Base-by-base conservation (phyloP, 1,140 invertebrate genomes). In the Arion vulgaris region DNA sequence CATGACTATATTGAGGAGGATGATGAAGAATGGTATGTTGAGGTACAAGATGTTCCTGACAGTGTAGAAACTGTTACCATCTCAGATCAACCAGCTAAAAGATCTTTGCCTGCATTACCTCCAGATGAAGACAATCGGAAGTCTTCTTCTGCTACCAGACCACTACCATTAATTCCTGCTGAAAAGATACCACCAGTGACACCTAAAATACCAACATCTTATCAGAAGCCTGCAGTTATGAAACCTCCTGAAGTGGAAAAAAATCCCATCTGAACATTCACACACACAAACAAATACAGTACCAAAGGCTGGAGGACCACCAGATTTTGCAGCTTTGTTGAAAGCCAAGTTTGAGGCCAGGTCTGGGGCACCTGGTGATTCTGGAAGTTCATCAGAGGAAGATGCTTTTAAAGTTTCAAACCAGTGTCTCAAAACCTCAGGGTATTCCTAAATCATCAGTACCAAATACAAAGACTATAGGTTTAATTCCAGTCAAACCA, bases 301-400 rank as follows among this genome's bases (percentile, higher is more conserved):
- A 26, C 32, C 32, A 51, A 57, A 57, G 53, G 26, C 15, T 17
- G 34, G 45, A 13, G 68, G 69, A 17, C 23, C 28, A 1, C 49
- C 13, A 39, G 80, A 74, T 51, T 32, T 81, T 34, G 80, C 80
- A n/a, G 11, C 80, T 28, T 11, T 69, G n/a, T 28, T 81, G 11
- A 72, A 74, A 49, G 68, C 80, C 23, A 81, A 74, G 34, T 81
- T 81, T 81, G 80, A 72, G n/a, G n/a, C 80, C 26, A 69, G 80
- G 62, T 51, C 80, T 11, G 32, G 49, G 26, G 41, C 66, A 13
- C 5, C 78, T n/a, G 45, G 34, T 41, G 49, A 76, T 57, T 53
- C 45, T 11, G 32, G 28, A 76, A 76, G 32, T 32, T 53, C 74
- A 0, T 36, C 34, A 28, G 51, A 66, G 15, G 76, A 66, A 39